Evolutionary conservation across 1,140 invertebrate species (phyloP).

Genomic region (Hirudo medicinalis): DNA sequence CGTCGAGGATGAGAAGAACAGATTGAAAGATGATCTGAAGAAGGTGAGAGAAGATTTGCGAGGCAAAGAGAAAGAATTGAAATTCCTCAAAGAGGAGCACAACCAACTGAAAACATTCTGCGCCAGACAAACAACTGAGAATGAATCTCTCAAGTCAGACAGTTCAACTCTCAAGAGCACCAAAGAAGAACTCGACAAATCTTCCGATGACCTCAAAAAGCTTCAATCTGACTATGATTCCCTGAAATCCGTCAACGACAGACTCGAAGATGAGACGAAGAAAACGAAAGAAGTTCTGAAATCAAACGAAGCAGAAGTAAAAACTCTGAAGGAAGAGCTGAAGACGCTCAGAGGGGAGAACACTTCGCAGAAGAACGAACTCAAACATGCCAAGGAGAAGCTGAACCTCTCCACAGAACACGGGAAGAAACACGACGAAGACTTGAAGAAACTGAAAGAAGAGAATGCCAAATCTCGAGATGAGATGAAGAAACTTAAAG

Average conservation of each 20-base stretch:
- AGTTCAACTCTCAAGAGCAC: neutral
- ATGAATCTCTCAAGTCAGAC: neutral
- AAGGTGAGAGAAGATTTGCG: neutral
- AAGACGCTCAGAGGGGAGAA: slow-evolving; percentile 4
- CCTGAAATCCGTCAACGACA: neutral
- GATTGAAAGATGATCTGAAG: slow-evolving; percentile 2
- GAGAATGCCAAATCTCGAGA: neutral
- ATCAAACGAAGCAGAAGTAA: neutral
- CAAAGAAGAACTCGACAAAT: slow-evolving; percentile 8
- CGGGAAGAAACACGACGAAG: neutral
- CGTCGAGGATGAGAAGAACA: slow-evolving; percentile 10
- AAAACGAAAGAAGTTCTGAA: neutral
- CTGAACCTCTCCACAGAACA: neutral
- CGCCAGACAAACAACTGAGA: neutral
- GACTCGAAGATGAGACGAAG: neutral
- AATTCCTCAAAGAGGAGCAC: slow-evolving; percentile 8
- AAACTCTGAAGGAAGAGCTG: slow-evolving; percentile 14
- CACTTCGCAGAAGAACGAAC: slow-evolving; percentile 2
- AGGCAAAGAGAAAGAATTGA: neutral
- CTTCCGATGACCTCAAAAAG: neutral
- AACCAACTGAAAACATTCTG: neutral
- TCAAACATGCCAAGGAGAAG: neutral
- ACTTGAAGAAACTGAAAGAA: neutral
- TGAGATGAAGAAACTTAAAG: neutral
- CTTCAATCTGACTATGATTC: neutral